Percentiles rank a stretch among this genome's conserved stretches.
Evolutionary conservation across 2,888 invertebrate species (phyloP).

Genomic region (Ctenicera cuprea): DNA sequence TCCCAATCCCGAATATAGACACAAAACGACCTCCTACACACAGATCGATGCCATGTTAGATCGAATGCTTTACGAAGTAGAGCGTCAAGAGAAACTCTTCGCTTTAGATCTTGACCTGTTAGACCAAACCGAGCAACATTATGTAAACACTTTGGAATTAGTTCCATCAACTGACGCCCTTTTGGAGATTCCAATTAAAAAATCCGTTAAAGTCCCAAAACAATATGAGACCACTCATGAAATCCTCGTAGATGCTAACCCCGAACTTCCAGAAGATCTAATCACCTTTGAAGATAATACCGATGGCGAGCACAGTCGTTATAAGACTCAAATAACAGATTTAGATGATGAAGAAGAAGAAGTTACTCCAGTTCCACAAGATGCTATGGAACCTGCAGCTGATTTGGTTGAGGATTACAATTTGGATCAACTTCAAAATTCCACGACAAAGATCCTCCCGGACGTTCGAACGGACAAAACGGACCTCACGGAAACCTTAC

Average conservation of each 20-base stretch:
- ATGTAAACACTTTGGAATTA: conserved; percentile 68
- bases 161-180: conserved; percentile 69
- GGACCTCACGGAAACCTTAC: conserved; percentile 57
- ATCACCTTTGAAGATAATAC: conserved; percentile 32
- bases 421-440: conserved; percentile 57
- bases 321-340: background rate
- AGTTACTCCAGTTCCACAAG: background rate
- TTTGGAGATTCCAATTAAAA: conserved; percentile 70
- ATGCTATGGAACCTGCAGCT: background rate
- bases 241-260: conserved; percentile 59
- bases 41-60: conserved; percentile 71
- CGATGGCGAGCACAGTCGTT: background rate
- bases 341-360: conserved; percentile 26
- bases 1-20: conserved; percentile 35
- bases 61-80: conserved; percentile 70
- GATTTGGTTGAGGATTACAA: background rate
- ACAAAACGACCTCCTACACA: conserved; percentile 66
- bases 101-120: conserved; percentile 66
- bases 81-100: conserved; percentile 68
- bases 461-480: conserved; percentile 59
- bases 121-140: conserved; percentile 60
- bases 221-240: conserved; percentile 67
- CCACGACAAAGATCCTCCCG: conserved; percentile 57
- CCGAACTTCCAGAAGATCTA: conserved; percentile 41
- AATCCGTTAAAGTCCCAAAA: conserved; percentile 63